A percentile compares a stretch with the other conserved stretches of the same genome.
phyloP scores from a whole-genome alignment of 2,113 vertebrate species.

The Thalassoma bifasciatum region DNA sequence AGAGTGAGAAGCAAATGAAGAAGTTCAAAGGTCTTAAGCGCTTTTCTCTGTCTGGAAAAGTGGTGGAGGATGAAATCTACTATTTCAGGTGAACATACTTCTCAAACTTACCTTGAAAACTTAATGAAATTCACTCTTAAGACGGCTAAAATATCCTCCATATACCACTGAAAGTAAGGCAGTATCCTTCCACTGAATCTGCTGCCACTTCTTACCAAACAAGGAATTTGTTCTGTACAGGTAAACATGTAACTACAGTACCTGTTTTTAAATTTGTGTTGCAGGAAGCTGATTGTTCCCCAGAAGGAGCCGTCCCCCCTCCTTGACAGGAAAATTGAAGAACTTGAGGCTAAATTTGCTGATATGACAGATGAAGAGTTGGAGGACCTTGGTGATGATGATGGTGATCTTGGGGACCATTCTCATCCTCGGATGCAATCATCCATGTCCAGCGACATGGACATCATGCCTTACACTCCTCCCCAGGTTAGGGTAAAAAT shows the following conservation, averaged over 20 bases:
- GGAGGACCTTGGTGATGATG: conserved; percentile 96
- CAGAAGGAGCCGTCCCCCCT: conserved; percentile 98
- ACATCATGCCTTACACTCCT: conserved; percentile 94
- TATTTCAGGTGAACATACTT: conserved; percentile 90
- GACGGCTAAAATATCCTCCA: neutral
- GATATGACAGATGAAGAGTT: conserved; percentile 97
- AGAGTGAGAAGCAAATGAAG: conserved; percentile 99
- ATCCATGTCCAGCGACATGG: conserved; percentile 90
- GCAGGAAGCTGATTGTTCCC: conserved; percentile 96
- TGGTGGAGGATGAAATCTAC: conserved; percentile 98
- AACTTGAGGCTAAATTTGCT: conserved; percentile 98
- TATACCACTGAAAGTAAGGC: neutral
- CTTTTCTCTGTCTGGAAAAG: conserved; percentile 97
- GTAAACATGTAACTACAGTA: neutral
- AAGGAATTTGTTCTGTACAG: neutral
- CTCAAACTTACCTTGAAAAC: neutral
- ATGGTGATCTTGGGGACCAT: conserved; percentile 90
- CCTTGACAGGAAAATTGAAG: conserved; percentile 96
- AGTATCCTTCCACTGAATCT: too few relatives aligned
- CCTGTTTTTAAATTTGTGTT: conserved; percentile 4
- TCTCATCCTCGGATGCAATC: conserved; percentile 91
- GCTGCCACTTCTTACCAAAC: neutral
- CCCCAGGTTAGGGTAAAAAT: conserved; percentile 86
- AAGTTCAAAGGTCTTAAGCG: conserved; percentile 98
- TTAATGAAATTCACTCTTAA: neutral